Base-by-base conservation (phyloP, 2,888 invertebrate species). In the Pristionchus entomophagus region DNA sequence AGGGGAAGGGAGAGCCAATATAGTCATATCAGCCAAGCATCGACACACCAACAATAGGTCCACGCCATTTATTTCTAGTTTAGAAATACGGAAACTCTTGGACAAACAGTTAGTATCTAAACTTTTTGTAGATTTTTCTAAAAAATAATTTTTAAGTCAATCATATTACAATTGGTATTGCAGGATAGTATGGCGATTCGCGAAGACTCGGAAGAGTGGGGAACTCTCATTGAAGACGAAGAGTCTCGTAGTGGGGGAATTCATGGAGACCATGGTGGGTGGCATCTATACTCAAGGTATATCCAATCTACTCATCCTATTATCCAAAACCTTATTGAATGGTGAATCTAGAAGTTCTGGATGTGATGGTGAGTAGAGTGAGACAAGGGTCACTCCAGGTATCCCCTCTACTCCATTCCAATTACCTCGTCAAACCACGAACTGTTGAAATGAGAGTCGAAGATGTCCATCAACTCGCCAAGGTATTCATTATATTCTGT, bases 151-250 rank as follows among this genome's bases (percentile, higher is more conserved):
- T n/a, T n/a, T n/a, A n/a, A n/a, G n/a, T n/a, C n/a, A n/a, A n/a
- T 59, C 59, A 12, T 8, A 49, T 26, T 29, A 26, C 38, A 12
- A n/a, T 2, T 8, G 5, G 41, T 12, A 32, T 84, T 89, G 84
- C 84, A 93, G 93, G 87, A 92, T 93, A 77, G 93, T 93, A 51
- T 93, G 93, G 93, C 86, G 93, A 29, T 88, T 93, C 84, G 90
- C 92, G 4, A 93, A 93, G 86, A 89, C 91, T 35, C 88, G 91
- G 51, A 91, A 92, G 85, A 89, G 90, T 12, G 91, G 91, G 1
- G 80, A 89, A 26, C 87, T 93, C 49, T 91, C 91, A 1, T 85
- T 89, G 26, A 91, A 92, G 49, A 90, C 91, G 29, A 90, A 90
- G 65, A 90, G 91, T 82, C 87, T 90, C 14, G 69, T 90, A 35